Evolutionary conservation across 2,888 invertebrate species (phyloP).

Genomic region (Synergus gifuensis): DNA sequence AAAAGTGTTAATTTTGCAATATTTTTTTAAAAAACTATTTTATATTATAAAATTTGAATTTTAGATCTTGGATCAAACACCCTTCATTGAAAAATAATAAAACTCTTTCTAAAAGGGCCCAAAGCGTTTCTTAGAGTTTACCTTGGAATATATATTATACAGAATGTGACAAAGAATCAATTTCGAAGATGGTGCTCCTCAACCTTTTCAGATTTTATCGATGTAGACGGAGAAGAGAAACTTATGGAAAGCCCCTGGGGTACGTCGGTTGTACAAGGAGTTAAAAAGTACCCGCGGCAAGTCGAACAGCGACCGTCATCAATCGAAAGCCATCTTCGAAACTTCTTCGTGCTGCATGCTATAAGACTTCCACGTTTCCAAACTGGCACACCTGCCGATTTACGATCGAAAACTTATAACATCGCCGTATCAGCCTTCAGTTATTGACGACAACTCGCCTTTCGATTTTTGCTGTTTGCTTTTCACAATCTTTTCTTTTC

Average conservation of each 20-base stretch:
- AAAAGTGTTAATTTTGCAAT: too few relatives aligned
- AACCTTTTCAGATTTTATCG: neutral
- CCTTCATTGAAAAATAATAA: neutral
- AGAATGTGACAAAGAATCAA: neutral
- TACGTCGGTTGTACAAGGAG: neutral
- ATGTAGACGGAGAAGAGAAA: neutral
- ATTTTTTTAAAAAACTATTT: too few relatives aligned
- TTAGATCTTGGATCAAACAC: too few relatives aligned
- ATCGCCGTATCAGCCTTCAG: neutral
- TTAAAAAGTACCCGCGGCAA: neutral
- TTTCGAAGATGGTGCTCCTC: neutral
- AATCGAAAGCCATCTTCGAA: slow-evolving; percentile 5
- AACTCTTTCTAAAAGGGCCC: neutral
- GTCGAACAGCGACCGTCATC: neutral
- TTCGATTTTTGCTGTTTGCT: neutral
- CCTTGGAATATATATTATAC: neutral
- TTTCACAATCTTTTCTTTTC: neutral
- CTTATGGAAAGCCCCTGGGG: neutral
- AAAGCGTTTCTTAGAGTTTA: neutral
- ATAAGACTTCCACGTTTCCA: neutral
- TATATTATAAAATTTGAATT: neutral
- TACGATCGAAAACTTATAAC: neutral
- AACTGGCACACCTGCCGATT: slow-evolving; percentile 15
- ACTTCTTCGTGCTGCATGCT: neutral
- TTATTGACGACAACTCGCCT: neutral